phyloP scores from a whole-genome alignment of 2,113 vertebrate species.

The Heterocephalus glaber region DNA sequence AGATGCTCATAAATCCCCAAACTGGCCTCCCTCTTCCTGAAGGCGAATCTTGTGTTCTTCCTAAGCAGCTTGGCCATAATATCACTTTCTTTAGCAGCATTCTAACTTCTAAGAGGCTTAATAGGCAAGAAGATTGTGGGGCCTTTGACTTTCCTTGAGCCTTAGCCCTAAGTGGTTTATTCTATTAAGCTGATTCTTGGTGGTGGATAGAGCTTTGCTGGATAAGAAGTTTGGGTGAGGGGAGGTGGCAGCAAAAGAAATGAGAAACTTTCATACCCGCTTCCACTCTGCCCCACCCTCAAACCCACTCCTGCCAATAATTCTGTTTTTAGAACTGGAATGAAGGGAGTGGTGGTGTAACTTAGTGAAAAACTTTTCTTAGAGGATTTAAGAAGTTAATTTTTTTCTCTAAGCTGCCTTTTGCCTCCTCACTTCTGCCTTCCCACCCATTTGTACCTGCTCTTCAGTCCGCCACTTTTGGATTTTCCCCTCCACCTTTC shows the following conservation, averaged over 20 bases:
- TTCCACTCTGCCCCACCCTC: neutral
- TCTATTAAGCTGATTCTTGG: conserved; percentile 80
- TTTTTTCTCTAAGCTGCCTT: neutral
- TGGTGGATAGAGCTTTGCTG: conserved; percentile 69
- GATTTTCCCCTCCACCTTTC: neutral
- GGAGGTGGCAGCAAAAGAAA: neutral
- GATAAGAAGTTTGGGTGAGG: conserved; percentile 57
- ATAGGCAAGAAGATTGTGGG: conserved; percentile 38
- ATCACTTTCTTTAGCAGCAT: conserved; percentile 75
- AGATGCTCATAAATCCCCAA: neutral
- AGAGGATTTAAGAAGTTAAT: neutral
- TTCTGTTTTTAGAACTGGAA: conserved; percentile 60
- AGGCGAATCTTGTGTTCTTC: conserved; percentile 51
- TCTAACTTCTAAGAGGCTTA: conserved; percentile 82
- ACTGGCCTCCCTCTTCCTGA: conserved; percentile 4
- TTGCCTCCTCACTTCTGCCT: neutral
- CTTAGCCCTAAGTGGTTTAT: conserved; percentile 79
- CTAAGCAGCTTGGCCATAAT: conserved; percentile 64
- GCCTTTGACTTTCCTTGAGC: conserved; percentile 70
- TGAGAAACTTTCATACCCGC: neutral
- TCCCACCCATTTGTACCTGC: neutral
- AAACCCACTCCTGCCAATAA: neutral
- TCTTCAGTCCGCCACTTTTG: neutral
- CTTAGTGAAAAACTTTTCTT: neutral
- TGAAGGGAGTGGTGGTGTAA: neutral